phyloP scores from a whole-genome alignment of 1,140 invertebrate species.

The Rhynchophorus ferrugineus region DNA sequence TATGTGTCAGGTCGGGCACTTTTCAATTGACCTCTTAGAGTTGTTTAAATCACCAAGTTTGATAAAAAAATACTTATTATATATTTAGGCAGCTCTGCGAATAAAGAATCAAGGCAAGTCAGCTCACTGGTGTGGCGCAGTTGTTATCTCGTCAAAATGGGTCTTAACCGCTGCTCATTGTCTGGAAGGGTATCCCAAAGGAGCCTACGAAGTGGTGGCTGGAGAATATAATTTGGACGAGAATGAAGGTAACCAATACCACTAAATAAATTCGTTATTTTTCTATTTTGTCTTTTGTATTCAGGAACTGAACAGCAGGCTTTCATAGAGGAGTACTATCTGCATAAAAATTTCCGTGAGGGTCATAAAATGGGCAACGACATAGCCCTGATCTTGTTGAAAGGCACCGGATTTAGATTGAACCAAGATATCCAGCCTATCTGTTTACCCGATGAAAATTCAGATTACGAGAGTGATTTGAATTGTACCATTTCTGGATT shows the following conservation, averaged over 20 bases:
- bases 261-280: slow-evolving; percentile 18
- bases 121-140: slow-evolving; percentile 71
- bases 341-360: slow-evolving; percentile 58
- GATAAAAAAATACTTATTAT: not conserved
- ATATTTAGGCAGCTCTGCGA: slow-evolving; percentile 57
- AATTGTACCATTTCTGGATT: slow-evolving; percentile 76
- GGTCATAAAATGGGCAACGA: slow-evolving; percentile 64
- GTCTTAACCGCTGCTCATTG: slow-evolving; percentile 77
- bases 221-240: slow-evolving; percentile 66
- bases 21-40: no score
- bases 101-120: slow-evolving; percentile 48
- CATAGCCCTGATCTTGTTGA: slow-evolving; percentile 62
- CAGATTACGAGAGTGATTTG: slow-evolving; percentile 46
- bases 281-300: not conserved
- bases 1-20: no score
- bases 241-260: slow-evolving; percentile 42
- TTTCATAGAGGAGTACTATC: slow-evolving; percentile 59
- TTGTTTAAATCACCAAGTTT: no score
- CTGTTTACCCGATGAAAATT: slow-evolving; percentile 56
- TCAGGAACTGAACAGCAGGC: slow-evolving; percentile 53
- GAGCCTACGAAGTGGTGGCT: slow-evolving; percentile 57
- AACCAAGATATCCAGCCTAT: slow-evolving; percentile 64
- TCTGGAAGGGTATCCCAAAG: slow-evolving; percentile 58
- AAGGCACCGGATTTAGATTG: slow-evolving; percentile 55
- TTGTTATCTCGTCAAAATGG: slow-evolving; percentile 60